phyloP scores from a whole-genome alignment of 2,888 invertebrate species.

The Chesias legatella region DNA sequence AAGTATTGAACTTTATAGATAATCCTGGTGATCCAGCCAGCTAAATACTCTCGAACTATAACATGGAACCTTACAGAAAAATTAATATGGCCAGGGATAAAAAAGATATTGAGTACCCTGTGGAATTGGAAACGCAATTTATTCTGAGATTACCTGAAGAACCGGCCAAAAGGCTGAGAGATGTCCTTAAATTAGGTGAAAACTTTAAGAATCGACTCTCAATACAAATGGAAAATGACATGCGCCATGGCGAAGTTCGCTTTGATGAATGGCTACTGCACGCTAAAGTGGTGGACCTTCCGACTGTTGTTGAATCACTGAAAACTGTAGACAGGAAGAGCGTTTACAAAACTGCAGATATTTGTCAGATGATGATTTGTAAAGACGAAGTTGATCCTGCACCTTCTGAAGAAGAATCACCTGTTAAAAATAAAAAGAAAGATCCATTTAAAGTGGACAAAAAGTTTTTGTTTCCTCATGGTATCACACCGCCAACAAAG shows the following conservation, averaged over 20 bases:
- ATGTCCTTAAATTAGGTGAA: conserved; percentile 88
- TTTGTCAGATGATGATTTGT: conserved; percentile 95
- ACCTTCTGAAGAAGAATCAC: conserved; percentile 88
- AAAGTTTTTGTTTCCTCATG: conserved; percentile 96
- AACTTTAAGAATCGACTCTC: conserved; percentile 90
- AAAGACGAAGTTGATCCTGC: conserved; percentile 92
- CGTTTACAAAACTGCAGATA: conserved; percentile 98
- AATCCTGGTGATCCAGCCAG: too few relatives aligned
- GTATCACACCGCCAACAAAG: conserved; percentile 96
- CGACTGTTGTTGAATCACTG: conserved; percentile 94
- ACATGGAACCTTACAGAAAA: conserved; percentile 14
- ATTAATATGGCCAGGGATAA: conserved; percentile 59
- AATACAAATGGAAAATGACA: conserved; percentile 93
- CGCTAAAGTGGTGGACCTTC: conserved; percentile 94
- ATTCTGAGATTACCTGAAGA: conserved; percentile 90
- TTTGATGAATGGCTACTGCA: conserved; percentile 94
- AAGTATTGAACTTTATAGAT: too few relatives aligned
- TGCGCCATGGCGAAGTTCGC: conserved; percentile 93
- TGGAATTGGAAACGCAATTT: conserved; percentile 92
- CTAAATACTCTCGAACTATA: too few relatives aligned
- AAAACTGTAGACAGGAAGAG: conserved; percentile 98
- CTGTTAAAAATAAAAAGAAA: conserved; percentile 90
- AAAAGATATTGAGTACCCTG: conserved; percentile 71
- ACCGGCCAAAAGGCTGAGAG: conserved; percentile 86
- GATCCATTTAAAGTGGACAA: conserved; percentile 92